Evolutionary conservation across 1,140 invertebrate species (phyloP), one percentile per base, ranked within the genome.

Genomic region (Muscidifurax raptorellus): DNA sequence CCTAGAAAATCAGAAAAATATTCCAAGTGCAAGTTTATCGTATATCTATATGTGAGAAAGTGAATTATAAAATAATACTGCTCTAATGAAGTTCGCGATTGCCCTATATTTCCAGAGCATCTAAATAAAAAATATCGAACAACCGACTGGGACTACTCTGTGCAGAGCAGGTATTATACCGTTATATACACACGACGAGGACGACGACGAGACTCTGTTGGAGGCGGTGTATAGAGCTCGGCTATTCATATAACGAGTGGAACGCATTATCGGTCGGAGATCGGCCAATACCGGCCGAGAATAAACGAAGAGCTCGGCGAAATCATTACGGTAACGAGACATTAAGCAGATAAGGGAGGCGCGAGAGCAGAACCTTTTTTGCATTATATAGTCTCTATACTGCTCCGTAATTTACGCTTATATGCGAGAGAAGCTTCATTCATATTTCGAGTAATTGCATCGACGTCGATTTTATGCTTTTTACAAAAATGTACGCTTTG

Each of bases 261-360:
- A 84, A 83, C 84, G 85, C 79, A 80, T 86, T 86, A 87, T 87
- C 86, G 80, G 36, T 44, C 72, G 72, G 64, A 82, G 80, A 87
- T 86, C 84, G 75, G 44, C 86, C 79, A 84, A 86, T 87, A 87
- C 82, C 66, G 74, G 22, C 76, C 69, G 75, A 44, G 85, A 86
- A 87, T 87, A 85, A 86, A 84, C 80, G 82, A 86, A 85, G 80
- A 80, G 84, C 52, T 27, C 75, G 67, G 83, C 59, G 44, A 85
- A 88, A 86, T 88, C 80, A 85, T 87, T 87, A 87, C 67, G 52
- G 74, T 80, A 86, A 85, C 83, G 85, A 86, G 84, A 86, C 84
- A 82, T 83, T 83, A 80, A 85, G 32, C 52, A 83, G 85, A 86
- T 86, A 86, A 87, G 59, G 66, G 72, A 80, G 15, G 22, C 30